Conservation (phyloP, 64 coral and sea anemone genomes). For the Catalaphyllia jardinei region DNA sequence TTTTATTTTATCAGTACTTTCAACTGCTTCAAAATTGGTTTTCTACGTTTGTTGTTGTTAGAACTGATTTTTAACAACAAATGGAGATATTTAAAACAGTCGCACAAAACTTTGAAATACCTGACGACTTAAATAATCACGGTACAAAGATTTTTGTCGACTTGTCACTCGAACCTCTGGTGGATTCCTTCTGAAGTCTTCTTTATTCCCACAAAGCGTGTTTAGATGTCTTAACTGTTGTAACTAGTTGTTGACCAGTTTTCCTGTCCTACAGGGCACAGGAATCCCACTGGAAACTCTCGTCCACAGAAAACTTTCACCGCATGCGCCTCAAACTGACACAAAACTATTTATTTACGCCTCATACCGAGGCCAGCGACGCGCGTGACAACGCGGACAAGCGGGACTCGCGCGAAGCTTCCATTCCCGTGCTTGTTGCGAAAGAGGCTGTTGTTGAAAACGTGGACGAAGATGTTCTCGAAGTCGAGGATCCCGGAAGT, state of each 20-base stretch:
- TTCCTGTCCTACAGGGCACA: slow-evolving; percentile 27
- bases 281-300: slow-evolving; percentile 89
- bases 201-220: no score
- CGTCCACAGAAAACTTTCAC: slow-evolving; percentile 87
- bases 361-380: slow-evolving; percentile 77
- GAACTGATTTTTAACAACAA: no score
- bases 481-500: slow-evolving; percentile 64
- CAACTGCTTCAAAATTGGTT: no score
- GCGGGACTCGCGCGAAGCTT: not conserved
- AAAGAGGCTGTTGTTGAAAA: slow-evolving; percentile 78
- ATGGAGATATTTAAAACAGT: no score
- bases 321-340: slow-evolving; percentile 95
- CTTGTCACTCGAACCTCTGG: no score
- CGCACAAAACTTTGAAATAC: no score
- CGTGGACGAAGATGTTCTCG: slow-evolving; percentile 63
- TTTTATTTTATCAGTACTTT: no score
- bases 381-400: slow-evolving; percentile 52
- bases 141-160: no score
- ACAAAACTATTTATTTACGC: slow-evolving; percentile 78
- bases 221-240: no score
- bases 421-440: slow-evolving; percentile 57
- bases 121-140: no score
- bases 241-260: not conserved
- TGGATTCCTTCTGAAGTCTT: no score
- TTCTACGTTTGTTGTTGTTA: no score